Conservation (phyloP, 2,113 vertebrate species). For the Ciconia stormi region DNA sequence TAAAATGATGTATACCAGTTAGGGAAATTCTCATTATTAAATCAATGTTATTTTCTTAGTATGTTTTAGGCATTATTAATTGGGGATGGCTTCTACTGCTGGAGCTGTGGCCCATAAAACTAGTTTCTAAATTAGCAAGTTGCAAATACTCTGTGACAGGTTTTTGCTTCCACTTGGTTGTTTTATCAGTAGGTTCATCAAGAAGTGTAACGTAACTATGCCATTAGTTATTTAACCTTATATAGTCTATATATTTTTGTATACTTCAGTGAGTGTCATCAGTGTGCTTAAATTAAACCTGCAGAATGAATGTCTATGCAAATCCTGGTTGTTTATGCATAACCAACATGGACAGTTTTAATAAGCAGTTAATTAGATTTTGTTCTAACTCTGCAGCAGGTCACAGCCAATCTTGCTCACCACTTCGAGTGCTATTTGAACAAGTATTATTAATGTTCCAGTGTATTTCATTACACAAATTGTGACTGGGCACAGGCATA, state of each 20-base stretch:
- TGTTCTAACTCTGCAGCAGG: not conserved
- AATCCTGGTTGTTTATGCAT: not conserved
- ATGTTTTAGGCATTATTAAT: not conserved
- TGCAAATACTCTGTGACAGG: not conserved
- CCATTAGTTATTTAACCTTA: not conserved
- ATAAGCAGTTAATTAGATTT: slow-evolving; percentile 7
- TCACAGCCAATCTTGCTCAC: not conserved
- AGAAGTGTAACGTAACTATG: not conserved
- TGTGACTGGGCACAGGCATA: not conserved
- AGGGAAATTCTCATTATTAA: not conserved
- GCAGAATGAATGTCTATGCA: not conserved
- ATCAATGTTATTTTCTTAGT: not conserved
- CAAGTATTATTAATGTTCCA: not conserved
- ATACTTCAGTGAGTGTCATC: not conserved
- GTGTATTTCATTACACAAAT: not conserved
- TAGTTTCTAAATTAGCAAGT: not conserved
- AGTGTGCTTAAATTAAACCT: not conserved
- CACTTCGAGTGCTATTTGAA: not conserved
- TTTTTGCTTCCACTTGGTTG: not conserved
- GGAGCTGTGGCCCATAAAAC: not conserved
- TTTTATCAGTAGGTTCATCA: not conserved
- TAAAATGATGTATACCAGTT: not conserved
- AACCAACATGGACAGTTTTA: not conserved
- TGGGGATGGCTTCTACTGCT: not conserved
- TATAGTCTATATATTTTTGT: not conserved